These are phyloP conservation scores for Falco cherrug DNA, from an alignment of 2,797 vertebrate species.

Conservation along the genomic window DNA sequence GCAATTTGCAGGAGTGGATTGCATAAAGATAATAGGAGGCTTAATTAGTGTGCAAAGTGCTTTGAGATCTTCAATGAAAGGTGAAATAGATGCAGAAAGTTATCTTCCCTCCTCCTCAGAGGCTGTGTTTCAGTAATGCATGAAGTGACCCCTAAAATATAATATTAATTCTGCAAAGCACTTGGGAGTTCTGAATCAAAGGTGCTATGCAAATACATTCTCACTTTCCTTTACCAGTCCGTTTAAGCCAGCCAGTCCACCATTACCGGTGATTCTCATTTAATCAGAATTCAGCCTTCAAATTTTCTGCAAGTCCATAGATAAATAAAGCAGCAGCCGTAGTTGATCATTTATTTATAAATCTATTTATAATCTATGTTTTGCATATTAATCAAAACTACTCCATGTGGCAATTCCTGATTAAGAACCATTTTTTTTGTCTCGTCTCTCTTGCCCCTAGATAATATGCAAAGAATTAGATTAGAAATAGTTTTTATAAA, in stretches of 20 bases:
- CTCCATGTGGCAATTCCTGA: slow-evolving; percentile 63
- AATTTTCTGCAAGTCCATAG: slow-evolving; percentile 67
- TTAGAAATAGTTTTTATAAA: slow-evolving; percentile 75
- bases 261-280: slow-evolving; percentile 63
- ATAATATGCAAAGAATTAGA: slow-evolving; percentile 71
- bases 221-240: slow-evolving; percentile 32
- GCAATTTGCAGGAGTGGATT: not conserved
- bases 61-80: slow-evolving; percentile 36
- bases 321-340: slow-evolving; percentile 70
- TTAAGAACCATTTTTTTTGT: slow-evolving; percentile 48
- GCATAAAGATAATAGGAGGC: not conserved
- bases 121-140: slow-evolving; percentile 21
- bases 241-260: slow-evolving; percentile 44
- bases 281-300: slow-evolving; percentile 74
- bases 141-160: slow-evolving; percentile 63
- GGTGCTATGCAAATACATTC: slow-evolving; percentile 62
- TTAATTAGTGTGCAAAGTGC: slow-evolving; percentile 55
- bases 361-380: slow-evolving; percentile 73
- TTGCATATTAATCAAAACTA: slow-evolving; percentile 74
- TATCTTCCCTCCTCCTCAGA: not conserved
- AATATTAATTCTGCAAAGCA: slow-evolving; percentile 57
- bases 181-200: slow-evolving; percentile 50
- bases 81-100: slow-evolving; percentile 38
- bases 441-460: slow-evolving; percentile 37
- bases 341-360: slow-evolving; percentile 77